phyloP scores from a whole-genome alignment of 2,113 vertebrate genomes.

The Callocephalon fimbriatum region DNA sequence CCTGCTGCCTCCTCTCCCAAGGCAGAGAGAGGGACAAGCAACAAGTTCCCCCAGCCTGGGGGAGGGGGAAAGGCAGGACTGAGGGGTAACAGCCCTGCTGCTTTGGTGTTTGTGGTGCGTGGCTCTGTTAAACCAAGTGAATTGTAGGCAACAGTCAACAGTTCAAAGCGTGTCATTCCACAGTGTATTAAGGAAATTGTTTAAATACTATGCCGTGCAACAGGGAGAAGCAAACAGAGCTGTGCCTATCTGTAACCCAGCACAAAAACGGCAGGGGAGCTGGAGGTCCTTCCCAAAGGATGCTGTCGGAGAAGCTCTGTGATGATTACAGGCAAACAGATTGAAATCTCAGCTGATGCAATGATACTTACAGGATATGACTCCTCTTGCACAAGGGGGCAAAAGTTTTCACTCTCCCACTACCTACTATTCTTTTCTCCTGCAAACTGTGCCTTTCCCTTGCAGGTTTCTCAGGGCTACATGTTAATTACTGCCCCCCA shows the following conservation, averaged over 20 bases:
- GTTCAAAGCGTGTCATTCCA: rapidly evolving
- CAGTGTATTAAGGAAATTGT: rapidly evolving
- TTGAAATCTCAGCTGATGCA: not conserved
- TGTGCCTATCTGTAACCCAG: rapidly evolving
- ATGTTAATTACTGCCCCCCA: not conserved
- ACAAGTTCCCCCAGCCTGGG: not conserved
- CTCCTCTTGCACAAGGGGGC: not conserved
- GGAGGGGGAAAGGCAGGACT: not conserved
- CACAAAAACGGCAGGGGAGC: not conserved
- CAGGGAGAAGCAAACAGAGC: not conserved
- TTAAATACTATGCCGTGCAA: not conserved
- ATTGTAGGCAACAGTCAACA: rapidly evolving
- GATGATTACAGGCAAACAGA: not conserved
- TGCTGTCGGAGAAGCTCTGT: not conserved
- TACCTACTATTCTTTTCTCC: rapidly evolving
- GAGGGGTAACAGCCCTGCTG: not conserved
- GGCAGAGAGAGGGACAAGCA: not conserved
- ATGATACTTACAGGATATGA: not conserved
- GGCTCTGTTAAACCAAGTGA: not conserved
- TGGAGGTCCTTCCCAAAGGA: not conserved
- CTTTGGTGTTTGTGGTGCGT: not conserved
- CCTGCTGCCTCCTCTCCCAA: not conserved
- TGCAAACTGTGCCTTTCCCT: not conserved
- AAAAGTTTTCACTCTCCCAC: not conserved
- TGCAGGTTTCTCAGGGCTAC: not conserved